Conservation (phyloP, 2,888 invertebrate genomes). For the Epirrhoe tristata region DNA sequence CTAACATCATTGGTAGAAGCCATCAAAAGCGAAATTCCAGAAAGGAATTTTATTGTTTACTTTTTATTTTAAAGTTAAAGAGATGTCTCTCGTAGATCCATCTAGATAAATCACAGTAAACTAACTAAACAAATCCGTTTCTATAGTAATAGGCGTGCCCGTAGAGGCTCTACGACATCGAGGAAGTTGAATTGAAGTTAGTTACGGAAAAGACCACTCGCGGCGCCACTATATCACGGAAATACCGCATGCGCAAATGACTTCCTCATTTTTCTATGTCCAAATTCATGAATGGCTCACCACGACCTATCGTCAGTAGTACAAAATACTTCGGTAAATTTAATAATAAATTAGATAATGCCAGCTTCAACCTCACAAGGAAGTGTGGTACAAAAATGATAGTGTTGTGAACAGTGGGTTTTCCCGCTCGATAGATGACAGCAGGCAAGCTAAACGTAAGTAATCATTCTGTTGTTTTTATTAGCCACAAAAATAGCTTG, state of each 20-base stretch:
- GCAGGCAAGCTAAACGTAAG: conserved; percentile 67
- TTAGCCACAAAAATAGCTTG: conserved; percentile 36
- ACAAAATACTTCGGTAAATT: conserved; percentile 46
- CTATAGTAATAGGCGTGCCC: not conserved
- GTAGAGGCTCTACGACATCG: conserved; percentile 3
- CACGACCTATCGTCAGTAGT: conserved; percentile 70
- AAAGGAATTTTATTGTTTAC: not conserved
- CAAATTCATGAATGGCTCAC: conserved; percentile 80
- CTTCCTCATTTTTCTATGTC: conserved; percentile 65
- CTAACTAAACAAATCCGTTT: conserved; percentile 3
- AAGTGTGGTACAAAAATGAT: conserved; percentile 75
- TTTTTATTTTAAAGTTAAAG: not conserved
- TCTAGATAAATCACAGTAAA: not conserved
- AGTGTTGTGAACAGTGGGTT: conserved; percentile 69
- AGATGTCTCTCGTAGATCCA: conserved; percentile 1
- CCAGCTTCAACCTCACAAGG: conserved; percentile 63
- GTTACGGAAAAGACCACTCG: conserved; percentile 46
- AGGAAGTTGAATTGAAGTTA: conserved; percentile 15
- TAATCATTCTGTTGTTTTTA: conserved; percentile 59
- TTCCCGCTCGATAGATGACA: conserved; percentile 71
- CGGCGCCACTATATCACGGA: conserved; percentile 48
- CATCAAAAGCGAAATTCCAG: not conserved
- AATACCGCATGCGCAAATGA: conserved; percentile 73
- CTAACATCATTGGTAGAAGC: too few relatives aligned
- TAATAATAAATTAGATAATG: conserved; percentile 75